A percentile compares a stretch with the other conserved stretches of the same genome.
phyloP scores from a whole-genome alignment of 2,113 vertebrate genomes.

The Siniperca knerii region DNA sequence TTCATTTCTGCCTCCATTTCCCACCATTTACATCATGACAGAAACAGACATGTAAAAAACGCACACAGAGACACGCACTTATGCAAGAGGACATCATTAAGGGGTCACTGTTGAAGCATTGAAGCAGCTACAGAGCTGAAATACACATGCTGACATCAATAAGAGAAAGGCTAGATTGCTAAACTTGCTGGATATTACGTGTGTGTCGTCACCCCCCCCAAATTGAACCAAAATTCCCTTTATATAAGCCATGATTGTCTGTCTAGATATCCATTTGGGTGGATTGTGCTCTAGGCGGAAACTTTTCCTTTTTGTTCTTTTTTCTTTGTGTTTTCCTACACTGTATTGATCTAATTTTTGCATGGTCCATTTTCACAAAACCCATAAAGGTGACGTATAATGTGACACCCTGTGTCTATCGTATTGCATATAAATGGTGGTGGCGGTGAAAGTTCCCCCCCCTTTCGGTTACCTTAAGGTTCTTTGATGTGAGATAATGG shows the following conservation, averaged over 20 bases:
- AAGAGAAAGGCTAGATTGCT: neutral
- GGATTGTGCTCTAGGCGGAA: no score
- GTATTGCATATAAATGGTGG: constrained; percentile 9
- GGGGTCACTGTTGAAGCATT: constrained; percentile 2
- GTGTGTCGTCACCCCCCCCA: no score
- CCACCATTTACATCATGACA: neutral
- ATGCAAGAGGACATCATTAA: constrained; percentile 48
- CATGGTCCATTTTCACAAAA: constrained; percentile 3
- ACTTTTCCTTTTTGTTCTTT: no score
- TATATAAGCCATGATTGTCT: neutral
- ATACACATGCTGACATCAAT: neutral
- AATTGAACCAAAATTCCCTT: neutral
- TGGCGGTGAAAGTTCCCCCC: constrained; percentile 7
- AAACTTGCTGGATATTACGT: neutral
- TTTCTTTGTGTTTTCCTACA: neutral
- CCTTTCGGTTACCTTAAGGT: constrained; percentile 5
- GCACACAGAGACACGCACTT: neutral
- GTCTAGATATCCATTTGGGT: neutral
- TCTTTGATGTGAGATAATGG: constrained; percentile 74
- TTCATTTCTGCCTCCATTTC: constrained; percentile 20
- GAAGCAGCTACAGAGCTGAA: neutral
- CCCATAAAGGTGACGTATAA: constrained; percentile 5
- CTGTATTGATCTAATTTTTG: neutral
- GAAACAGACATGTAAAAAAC: constrained; percentile 1
- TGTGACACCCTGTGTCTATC: neutral